Conservation (phyloP, 1,140 invertebrate genomes). For the Varroa destructor region DNA sequence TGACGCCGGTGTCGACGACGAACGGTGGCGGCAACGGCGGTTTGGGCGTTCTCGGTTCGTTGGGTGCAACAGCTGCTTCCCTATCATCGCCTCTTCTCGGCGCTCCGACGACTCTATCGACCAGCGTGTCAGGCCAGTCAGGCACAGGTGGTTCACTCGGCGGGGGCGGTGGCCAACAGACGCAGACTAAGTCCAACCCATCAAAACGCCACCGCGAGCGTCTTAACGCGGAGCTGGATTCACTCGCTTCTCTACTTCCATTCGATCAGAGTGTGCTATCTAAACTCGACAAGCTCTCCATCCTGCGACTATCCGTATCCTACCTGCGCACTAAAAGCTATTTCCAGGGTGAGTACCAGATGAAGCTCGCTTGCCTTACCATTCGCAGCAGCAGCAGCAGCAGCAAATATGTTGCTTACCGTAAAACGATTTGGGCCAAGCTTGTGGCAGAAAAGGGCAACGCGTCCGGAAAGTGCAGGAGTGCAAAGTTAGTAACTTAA, state of each 20-base stretch:
- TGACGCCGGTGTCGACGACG: too few species aligned
- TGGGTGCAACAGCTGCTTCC: not conserved
- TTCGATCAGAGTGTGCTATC: constrained; percentile 96
- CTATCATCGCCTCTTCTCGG: not conserved
- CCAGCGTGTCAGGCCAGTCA: not conserved
- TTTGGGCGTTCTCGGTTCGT: not conserved
- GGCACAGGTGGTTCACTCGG: too few species aligned
- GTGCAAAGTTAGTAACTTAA: too few species aligned
- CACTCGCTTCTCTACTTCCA: constrained; percentile 86
- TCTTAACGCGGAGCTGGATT: constrained; percentile 93
- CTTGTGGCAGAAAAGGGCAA: too few species aligned
- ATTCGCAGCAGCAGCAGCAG: not conserved
- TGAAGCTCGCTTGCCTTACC: not conserved
- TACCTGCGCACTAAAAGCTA: constrained; percentile 97
- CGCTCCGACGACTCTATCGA: not conserved
- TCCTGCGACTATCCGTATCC: constrained; percentile 88
- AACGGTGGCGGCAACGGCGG: not conserved
- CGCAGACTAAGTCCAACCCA: constrained; percentile 91
- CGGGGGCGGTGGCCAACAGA: not conserved
- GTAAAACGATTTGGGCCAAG: too few species aligned
- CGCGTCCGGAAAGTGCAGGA: too few species aligned
- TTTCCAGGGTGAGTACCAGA: constrained; percentile 73
- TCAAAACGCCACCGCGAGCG: constrained; percentile 93
- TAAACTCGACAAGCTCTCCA: constrained; percentile 93
- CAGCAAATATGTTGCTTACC: not conserved